These are phyloP conservation scores for Tylochromis polylepis DNA, from an alignment of 2,113 vertebrate species.

Conservation along the genomic window DNA sequence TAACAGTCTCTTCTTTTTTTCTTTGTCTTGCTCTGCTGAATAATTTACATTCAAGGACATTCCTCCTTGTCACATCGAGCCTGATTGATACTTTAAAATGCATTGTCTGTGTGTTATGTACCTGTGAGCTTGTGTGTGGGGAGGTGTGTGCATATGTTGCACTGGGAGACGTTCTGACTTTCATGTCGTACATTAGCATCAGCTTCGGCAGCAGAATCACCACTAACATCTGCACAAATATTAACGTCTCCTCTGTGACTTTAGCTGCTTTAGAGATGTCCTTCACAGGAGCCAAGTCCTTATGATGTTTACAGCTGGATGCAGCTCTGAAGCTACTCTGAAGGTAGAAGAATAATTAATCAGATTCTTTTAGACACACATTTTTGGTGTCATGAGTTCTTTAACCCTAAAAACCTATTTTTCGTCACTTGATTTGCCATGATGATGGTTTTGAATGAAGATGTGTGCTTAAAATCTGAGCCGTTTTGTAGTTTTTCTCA, in stretches of 20 bases:
- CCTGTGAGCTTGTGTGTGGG: neutral
- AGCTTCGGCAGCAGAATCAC: neutral
- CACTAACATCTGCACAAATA: neutral
- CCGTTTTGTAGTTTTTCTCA: neutral
- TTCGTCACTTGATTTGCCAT: neutral
- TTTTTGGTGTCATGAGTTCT: neutral
- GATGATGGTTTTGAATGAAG: neutral
- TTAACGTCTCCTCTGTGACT: neutral
- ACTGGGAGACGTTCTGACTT: neutral
- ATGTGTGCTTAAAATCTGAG: neutral
- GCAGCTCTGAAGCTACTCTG: neutral
- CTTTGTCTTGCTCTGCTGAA: neutral
- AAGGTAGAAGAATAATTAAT: neutral
- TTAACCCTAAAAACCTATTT: neutral
- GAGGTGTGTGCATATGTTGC: neutral
- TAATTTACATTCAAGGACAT: neutral
- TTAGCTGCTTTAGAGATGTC: neutral
- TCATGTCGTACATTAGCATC: neutral
- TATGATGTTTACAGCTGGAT: neutral
- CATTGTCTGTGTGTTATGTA: neutral
- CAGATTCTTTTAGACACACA: neutral
- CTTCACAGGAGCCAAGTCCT: neutral
- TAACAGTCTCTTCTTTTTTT: neutral
- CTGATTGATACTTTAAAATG: neutral
- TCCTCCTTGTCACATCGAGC: neutral